These are phyloP conservation scores for Hedychridium roseum DNA, from an alignment of 2,888 invertebrate species.

Conservation along the genomic window DNA sequence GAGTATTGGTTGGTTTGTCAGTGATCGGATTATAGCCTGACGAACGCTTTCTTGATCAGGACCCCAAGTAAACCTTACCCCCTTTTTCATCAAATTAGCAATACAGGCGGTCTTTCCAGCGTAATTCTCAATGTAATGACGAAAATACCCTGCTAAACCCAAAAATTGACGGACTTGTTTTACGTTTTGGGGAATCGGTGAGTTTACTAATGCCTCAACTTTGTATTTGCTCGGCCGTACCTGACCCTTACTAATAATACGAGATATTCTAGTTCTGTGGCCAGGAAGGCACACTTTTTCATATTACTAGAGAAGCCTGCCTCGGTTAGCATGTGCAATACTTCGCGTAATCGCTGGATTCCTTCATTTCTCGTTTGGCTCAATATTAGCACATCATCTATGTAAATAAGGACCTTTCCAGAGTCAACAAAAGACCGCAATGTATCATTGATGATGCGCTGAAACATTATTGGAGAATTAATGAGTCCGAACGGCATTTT, in stretches of 20 bases:
- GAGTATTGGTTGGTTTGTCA: constrained; percentile 9
- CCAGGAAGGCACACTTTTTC: background rate
- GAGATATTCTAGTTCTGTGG: background rate
- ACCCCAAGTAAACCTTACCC: background rate
- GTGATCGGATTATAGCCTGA: background rate
- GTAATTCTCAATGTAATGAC: constrained; percentile 19
- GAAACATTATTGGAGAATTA: constrained; percentile 26
- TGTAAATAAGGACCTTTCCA: constrained; percentile 1
- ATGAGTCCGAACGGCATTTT: constrained; percentile 38
- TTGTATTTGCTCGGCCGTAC: constrained; percentile 8
- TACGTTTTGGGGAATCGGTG: constrained; percentile 12
- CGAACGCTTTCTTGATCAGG: constrained; percentile 6
- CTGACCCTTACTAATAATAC: background rate
- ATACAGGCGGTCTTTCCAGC: constrained; percentile 5
- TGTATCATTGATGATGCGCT: constrained; percentile 28
- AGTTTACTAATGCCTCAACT: constrained; percentile 15
- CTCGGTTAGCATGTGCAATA: background rate
- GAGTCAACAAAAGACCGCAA: constrained; percentile 4
- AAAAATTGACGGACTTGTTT: constrained; percentile 18
- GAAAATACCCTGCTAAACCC: constrained; percentile 21
- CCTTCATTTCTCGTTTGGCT: constrained; percentile 2
- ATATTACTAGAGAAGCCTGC: constrained; percentile 1
- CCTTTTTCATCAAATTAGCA: constrained; percentile 3
- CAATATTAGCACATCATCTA: constrained; percentile 14
- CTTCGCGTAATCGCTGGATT: background rate